phyloP scores from a whole-genome alignment of 2,113 vertebrate genomes.

The Myrmecophaga tridactyla region DNA sequence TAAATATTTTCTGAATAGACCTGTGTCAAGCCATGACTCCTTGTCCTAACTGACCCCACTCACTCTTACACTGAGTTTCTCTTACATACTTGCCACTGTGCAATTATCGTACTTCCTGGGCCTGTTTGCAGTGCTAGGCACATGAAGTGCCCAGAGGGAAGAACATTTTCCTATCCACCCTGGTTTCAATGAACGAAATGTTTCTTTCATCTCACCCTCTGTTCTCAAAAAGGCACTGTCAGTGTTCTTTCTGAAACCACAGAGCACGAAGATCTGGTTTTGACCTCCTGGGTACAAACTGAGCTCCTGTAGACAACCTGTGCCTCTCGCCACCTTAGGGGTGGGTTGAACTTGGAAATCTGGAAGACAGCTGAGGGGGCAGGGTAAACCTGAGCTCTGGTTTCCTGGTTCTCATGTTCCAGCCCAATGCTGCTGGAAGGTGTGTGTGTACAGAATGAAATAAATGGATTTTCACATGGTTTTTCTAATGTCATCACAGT shows the following conservation, averaged over 20 bases:
- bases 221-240: background rate
- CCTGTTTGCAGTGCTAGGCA: background rate
- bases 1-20: background rate
- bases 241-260: background rate
- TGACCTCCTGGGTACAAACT: background rate
- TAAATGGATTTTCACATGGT: background rate
- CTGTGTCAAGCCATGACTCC: background rate
- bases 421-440: rapidly evolving
- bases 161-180: background rate
- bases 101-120: rapidly evolving
- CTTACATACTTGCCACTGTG: rapidly evolving
- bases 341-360: background rate
- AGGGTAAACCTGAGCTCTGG: no score
- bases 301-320: background rate
- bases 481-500: background rate
- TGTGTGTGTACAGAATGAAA: background rate
- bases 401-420: conserved; percentile 18
- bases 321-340: background rate
- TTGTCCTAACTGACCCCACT: background rate
- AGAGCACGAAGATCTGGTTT: rapidly evolving
- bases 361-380: background rate
- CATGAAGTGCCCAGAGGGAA: rapidly evolving
- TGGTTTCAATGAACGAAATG: rapidly evolving
- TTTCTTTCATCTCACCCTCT: background rate
- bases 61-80: no score